Base-by-base conservation (phyloP, 2,113 vertebrate genomes). In the Gavia stellata region DNA sequence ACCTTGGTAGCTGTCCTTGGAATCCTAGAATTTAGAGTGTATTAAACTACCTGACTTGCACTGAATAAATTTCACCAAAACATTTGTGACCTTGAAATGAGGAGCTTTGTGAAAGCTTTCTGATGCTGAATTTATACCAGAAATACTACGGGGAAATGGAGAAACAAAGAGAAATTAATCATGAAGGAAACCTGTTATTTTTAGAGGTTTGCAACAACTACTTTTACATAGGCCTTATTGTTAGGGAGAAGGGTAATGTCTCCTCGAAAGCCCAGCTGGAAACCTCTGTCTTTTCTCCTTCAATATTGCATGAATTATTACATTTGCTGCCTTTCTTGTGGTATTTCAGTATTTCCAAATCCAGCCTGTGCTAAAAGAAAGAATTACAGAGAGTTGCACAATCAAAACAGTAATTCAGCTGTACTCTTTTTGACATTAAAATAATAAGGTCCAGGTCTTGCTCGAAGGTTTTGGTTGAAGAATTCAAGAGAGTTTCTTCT, bases 131-230 rank as follows among this genome's bases (percentile, higher is more conserved):
- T 87, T 91, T 93, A 53, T 89, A 75, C 40, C 23, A 65, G 47
- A 93, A 84, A 79, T 82, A 17, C 78, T 94, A 93, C 94, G 68
- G 19, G 19, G 34, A 94, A 91, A 71, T 26, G 6, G 21, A 79
- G 72, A 86, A 95, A 95, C 61, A 96, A 92, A 90, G 50, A 88
- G 6, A 91, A 92, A 78, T 62, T 75, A 94, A 61, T 96, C 21
- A 42, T 38, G 19, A 93, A 80, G 52, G 38, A 82, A 93, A 81
- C 9, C 17, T 85, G 81, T 74, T 44, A 9, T 82, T 88, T 94
- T 89, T 65, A 86, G 36, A 93, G 40, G 7, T 75, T 88, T 79
- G 21, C 34, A 93, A 74, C 29, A 74, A 70, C 40, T 63, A 47
- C 14, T 73, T 92, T 88, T 88, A 58, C n/a, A 59, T 9, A 87